phyloP scores from a whole-genome alignment of 2,888 invertebrate species.

The Timema podura region DNA sequence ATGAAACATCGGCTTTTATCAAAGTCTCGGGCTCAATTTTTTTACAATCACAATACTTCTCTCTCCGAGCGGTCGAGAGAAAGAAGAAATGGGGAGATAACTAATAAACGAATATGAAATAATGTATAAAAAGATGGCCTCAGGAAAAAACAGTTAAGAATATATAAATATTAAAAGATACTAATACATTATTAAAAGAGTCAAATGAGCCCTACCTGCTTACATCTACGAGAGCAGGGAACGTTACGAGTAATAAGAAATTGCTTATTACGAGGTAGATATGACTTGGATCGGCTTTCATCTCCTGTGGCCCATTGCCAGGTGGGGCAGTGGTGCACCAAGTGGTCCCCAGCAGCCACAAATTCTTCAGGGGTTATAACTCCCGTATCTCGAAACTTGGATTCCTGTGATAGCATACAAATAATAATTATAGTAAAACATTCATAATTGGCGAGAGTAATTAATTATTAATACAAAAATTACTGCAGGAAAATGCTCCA shows the following conservation, averaged over 20 bases:
- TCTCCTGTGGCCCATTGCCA: slow-evolving; percentile 99
- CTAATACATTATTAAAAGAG: too few relatives aligned
- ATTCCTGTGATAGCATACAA: slow-evolving; percentile 61
- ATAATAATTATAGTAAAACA: not conserved
- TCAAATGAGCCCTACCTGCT: slow-evolving; percentile 57
- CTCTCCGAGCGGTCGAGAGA: too few relatives aligned
- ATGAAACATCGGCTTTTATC: too few relatives aligned
- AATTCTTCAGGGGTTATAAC: slow-evolving; percentile 99
- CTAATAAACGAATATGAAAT: not conserved
- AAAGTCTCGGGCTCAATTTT: too few relatives aligned
- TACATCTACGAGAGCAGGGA: slow-evolving; percentile 92
- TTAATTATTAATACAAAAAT: too few relatives aligned
- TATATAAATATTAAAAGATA: slow-evolving; percentile 6
- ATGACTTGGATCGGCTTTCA: slow-evolving; percentile 79
- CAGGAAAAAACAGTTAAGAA: not conserved
- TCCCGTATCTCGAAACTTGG: slow-evolving; percentile 95
- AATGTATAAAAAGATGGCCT: too few relatives aligned
- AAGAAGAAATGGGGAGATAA: too few relatives aligned
- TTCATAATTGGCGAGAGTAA: slow-evolving; percentile 24
- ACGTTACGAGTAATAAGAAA: slow-evolving; percentile 96
- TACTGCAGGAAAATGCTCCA: too few relatives aligned
- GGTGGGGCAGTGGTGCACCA: slow-evolving; percentile 98
- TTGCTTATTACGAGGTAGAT: slow-evolving; percentile 93
- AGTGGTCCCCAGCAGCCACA: slow-evolving; percentile 96
- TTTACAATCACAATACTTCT: too few relatives aligned